Base-by-base conservation (phyloP, 2,888 invertebrate genomes). In the Mesochorus sp. region DNA sequence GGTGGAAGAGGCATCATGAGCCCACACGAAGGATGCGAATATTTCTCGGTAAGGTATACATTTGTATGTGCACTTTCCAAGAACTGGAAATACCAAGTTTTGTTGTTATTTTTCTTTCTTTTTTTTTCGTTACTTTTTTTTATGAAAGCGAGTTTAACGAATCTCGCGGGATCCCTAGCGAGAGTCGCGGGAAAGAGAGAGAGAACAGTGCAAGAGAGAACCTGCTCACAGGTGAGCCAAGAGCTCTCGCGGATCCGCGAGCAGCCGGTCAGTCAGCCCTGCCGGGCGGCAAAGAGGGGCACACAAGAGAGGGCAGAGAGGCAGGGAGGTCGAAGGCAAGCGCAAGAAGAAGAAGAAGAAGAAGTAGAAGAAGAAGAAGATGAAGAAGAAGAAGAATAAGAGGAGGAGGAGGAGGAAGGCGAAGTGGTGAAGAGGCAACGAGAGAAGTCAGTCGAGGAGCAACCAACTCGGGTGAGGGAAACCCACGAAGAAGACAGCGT, bases 401-500 rank as follows among this genome's bases (percentile, higher is more conserved):
- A 24, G 26, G 37, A 55, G 34, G 51, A 8, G 42, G 44, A 51
- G 28, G 24, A 21, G 26, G 42, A 62, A 34, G 12, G 37, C 24
- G 68, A 62, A 64, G 55, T 66, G 76, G 64, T 57, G 76, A 76
- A 55, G 76, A 67, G 62, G 44, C 62, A 66, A 64, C 70, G 39
- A 71, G 73, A 76, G 72, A 71, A 76, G 71, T 73, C 77, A 61
- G 76, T 70, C 80, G 77, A 70, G 24, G 34, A 49, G 71, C 76
- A 67, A 80, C 71, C 70, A 53, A 76, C 68, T 72, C 78, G 62
- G 73, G 76, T 68, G 79, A 76, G 77, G 78, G 80, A 80, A 80
- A 80, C 80, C 74, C 79, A 82, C 59, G 57, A 70, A 76, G 83
- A 86, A 82, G 82, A 84, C 86, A 85, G 87, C 85, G 85, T 90